Conservation (phyloP, 2,113 vertebrate species). For the Neodontobutis hainanensis region DNA sequence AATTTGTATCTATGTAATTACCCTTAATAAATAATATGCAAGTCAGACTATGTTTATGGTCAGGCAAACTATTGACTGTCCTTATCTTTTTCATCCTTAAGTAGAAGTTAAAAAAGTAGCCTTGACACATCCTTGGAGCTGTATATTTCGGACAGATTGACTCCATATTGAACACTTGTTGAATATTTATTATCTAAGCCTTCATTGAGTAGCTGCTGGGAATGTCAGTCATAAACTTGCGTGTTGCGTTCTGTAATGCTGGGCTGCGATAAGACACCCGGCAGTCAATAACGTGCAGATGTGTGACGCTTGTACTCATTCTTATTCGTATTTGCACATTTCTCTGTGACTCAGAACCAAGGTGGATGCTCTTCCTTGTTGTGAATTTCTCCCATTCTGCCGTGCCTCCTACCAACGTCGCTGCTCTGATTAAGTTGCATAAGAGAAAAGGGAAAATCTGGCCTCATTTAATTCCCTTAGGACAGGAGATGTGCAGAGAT, state of each 20-base stretch:
- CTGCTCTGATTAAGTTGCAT: slow-evolving; percentile 68
- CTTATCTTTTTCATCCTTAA: slow-evolving; percentile 2
- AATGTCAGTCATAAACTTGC: slow-evolving; percentile 13
- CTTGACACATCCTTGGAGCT: not conserved
- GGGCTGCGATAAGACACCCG: slow-evolving; percentile 7
- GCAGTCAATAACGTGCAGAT: slow-evolving; percentile 12
- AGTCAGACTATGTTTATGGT: no score
- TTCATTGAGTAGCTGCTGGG: slow-evolving; percentile 10
- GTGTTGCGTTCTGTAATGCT: slow-evolving; percentile 21
- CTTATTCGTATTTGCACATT: slow-evolving; percentile 24
- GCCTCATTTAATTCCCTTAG: slow-evolving; percentile 66
- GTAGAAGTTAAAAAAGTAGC: slow-evolving; percentile 1
- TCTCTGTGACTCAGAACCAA: slow-evolving; percentile 20
- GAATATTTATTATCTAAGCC: slow-evolving; percentile 2
- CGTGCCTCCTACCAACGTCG: slow-evolving; percentile 60
- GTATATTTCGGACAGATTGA: not conserved
- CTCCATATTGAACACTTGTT: slow-evolving; percentile 1
- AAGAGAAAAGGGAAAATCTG: slow-evolving; percentile 61
- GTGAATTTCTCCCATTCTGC: slow-evolving; percentile 48
- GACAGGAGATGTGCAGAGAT: slow-evolving; percentile 37
- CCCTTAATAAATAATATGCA: no score
- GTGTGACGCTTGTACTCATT: slow-evolving; percentile 17
- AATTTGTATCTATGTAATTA: no score
- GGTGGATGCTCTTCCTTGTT: slow-evolving; percentile 25
- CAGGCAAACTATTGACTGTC: not conserved